phyloP scores from a whole-genome alignment of 2,113 vertebrate genomes.

The Psilopogon haemacephalus region DNA sequence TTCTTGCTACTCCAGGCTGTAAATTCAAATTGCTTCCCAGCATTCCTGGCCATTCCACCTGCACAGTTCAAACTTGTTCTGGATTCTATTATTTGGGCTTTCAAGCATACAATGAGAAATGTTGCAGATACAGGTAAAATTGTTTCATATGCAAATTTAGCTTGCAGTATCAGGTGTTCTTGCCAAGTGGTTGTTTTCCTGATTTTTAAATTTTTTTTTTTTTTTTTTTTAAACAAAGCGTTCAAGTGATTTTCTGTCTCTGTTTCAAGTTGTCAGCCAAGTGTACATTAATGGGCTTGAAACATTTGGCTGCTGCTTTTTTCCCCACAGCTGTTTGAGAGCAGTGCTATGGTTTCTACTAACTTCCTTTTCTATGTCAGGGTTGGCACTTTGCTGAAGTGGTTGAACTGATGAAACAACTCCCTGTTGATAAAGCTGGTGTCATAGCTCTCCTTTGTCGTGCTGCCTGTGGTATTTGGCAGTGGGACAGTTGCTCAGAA shows the following conservation, averaged over 20 bases:
- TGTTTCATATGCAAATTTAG: not conserved
- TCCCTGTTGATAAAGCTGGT: not conserved
- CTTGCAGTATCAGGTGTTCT: not conserved
- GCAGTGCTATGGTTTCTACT: not conserved
- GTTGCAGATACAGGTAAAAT: conserved; percentile 94
- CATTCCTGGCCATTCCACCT: conserved; percentile 96
- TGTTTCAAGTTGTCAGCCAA: not conserved
- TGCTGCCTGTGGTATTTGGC: not conserved
- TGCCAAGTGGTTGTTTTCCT: not conserved
- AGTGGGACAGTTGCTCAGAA: not conserved
- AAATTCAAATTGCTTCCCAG: conserved; percentile 98
- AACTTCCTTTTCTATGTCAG: not conserved
- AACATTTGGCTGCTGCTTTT: not conserved
- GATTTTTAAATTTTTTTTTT: too few species aligned
- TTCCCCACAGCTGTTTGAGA: not conserved
- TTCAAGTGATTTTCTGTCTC: not conserved
- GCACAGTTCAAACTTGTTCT: conserved; percentile 98
- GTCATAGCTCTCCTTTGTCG: not conserved
- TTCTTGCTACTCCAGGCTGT: conserved; percentile 98
- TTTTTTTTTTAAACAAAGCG: too few species aligned
- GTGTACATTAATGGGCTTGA: not conserved
- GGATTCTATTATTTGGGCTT: conserved; percentile 99
- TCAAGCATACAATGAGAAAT: conserved; percentile 99
- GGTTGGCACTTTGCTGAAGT: not conserved
- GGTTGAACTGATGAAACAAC: not conserved